Conservation (phyloP, 2,113 vertebrate genomes). For the Chaetura pelagica region DNA sequence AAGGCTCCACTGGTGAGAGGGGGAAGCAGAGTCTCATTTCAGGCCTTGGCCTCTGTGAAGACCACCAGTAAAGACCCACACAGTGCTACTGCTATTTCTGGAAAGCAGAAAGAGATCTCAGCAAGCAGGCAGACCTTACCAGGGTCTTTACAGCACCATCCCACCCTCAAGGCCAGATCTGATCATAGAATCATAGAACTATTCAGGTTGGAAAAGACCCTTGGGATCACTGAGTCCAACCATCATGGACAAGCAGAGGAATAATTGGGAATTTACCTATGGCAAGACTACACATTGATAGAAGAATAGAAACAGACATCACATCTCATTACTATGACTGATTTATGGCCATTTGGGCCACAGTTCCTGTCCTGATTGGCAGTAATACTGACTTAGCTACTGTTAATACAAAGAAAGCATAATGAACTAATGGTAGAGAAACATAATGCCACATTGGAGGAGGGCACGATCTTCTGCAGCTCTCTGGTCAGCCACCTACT, state of each 20-base stretch:
- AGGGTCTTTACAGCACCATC: not conserved
- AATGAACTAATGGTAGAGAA: not conserved
- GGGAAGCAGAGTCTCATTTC: not conserved
- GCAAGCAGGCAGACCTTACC: not conserved
- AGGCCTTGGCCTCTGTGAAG: not conserved
- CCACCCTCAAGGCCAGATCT: not conserved
- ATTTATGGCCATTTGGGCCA: not conserved
- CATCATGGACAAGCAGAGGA: not conserved
- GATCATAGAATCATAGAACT: not conserved
- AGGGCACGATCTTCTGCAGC: not conserved
- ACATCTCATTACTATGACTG: not conserved
- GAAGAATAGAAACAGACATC: not conserved
- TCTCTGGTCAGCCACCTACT: not conserved
- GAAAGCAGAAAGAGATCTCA: not conserved
- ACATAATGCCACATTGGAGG: not conserved
- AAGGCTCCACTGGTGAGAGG: not conserved
- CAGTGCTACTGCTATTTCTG: not conserved
- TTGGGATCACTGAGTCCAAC: too few species aligned
- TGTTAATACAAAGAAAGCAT: not conserved
- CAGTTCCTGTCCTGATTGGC: not conserved
- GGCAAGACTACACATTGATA: accelerated
- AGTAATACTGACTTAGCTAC: not conserved
- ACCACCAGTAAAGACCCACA: not conserved
- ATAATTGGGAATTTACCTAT: not conserved
- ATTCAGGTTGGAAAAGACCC: too few species aligned